These are phyloP conservation scores for Dysmachus trigonus DNA, from an alignment of 2,888 invertebrate species.

Conservation along the genomic window DNA sequence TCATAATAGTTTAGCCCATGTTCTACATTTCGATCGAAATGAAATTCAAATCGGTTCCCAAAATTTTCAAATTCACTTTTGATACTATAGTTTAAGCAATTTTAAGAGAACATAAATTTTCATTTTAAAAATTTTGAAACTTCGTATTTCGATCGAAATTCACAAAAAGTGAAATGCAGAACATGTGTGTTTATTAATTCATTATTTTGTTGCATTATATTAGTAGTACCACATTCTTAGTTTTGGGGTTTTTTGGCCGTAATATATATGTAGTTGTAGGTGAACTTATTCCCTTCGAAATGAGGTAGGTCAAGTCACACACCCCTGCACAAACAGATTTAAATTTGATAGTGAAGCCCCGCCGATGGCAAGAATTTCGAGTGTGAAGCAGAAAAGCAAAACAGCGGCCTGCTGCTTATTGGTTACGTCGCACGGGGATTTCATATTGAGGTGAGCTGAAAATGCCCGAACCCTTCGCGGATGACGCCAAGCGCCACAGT, in stretches of 20 bases:
- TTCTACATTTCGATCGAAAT: no score
- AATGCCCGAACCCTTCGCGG: neutral
- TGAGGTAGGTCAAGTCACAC: slow-evolving; percentile 10
- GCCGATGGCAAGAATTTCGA: neutral
- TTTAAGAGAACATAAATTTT: no score
- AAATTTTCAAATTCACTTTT: no score
- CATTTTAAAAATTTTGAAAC: no score
- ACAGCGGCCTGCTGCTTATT: neutral
- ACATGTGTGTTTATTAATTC: no score
- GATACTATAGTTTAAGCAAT: no score
- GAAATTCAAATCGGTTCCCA: no score
- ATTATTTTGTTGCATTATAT: no score
- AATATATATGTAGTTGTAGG: neutral
- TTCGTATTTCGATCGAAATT: no score
- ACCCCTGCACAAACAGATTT: neutral
- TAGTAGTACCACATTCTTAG: neutral
- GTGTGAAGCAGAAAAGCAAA: slow-evolving; percentile 4
- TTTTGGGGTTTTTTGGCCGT: neutral
- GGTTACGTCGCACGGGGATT: neutral
- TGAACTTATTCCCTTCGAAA: neutral
- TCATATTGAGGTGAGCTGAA: neutral
- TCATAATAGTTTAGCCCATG: no score
- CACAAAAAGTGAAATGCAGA: no score
- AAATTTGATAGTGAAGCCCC: slow-evolving; percentile 16
- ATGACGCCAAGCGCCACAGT: slow-evolving; percentile 2